These are phyloP conservation scores for Gavia stellata DNA, from an alignment of 2,113 vertebrate genomes.

Conservation along the genomic window DNA sequence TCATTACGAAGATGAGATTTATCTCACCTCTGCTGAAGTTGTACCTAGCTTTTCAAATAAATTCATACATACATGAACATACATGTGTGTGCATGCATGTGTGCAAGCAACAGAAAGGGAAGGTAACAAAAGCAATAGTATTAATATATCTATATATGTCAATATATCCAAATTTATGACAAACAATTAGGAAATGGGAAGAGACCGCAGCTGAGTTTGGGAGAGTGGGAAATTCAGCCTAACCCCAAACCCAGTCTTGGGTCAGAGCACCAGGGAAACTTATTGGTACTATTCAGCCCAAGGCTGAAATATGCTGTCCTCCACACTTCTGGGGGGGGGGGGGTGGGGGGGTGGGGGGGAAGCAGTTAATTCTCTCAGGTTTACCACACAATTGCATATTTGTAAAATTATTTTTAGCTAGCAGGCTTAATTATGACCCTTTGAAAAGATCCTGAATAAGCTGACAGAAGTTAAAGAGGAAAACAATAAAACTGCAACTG, in stretches of 20 bases:
- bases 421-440: not conserved
- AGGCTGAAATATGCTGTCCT: not conserved
- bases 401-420: not conserved
- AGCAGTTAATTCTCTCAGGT: not conserved
- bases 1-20: not conserved
- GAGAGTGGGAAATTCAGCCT: not conserved
- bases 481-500: not conserved
- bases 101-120: not conserved
- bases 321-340: not conserved
- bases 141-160: not conserved
- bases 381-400: not conserved
- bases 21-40: not conserved
- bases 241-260: not conserved
- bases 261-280: not conserved
- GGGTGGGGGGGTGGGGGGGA: too few relatives aligned
- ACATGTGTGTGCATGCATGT: not conserved
- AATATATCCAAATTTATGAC: not conserved
- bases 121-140: not conserved
- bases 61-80: not conserved
- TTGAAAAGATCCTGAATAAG: not conserved
- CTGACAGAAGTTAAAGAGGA: not conserved
- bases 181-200: not conserved
- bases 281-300: not conserved
- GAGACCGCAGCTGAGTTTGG: not conserved
- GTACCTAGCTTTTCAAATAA: not conserved